phyloP scores from a whole-genome alignment of 1,140 invertebrate species.

The Drosophila sp. region DNA sequence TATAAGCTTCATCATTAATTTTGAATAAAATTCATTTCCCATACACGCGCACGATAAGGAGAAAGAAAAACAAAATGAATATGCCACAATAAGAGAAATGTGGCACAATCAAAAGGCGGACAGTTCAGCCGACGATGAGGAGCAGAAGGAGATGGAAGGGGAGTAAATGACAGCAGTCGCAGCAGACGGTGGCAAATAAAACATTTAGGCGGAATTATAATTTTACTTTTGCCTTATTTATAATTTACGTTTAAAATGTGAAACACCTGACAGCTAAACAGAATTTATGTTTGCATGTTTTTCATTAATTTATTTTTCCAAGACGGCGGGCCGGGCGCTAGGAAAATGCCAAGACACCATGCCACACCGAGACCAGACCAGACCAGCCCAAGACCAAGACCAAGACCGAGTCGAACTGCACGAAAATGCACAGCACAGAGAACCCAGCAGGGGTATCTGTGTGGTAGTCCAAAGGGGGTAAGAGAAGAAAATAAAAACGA shows the following conservation, averaged over 20 bases:
- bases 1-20: constrained; percentile 80
- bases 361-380: neutral
- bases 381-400: constrained; percentile 26
- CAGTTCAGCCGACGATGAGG: constrained; percentile 9
- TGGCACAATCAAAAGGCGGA: constrained; percentile 28
- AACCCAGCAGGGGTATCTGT: constrained; percentile 53
- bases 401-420: constrained; percentile 49
- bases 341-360: constrained; percentile 43
- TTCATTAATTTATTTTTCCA: constrained; percentile 81
- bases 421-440: constrained; percentile 63
- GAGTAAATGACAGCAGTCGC: constrained; percentile 47
- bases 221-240: constrained; percentile 77
- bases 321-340: constrained; percentile 29
- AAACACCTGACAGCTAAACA: constrained; percentile 80
- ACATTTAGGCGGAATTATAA: constrained; percentile 79
- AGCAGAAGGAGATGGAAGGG: neutral
- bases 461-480: constrained; percentile 15
- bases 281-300: constrained; percentile 82
- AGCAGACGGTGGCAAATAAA: constrained; percentile 73
- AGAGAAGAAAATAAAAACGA: constrained; percentile 9
- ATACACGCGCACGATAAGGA: constrained; percentile 37
- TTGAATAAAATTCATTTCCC: constrained; percentile 79
- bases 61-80: constrained; percentile 52
- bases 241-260: constrained; percentile 82
- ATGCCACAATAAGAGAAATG: constrained; percentile 37